Evolutionary conservation across 2,113 vertebrate species (phyloP).

Genomic region (Gobius niger): DNA sequence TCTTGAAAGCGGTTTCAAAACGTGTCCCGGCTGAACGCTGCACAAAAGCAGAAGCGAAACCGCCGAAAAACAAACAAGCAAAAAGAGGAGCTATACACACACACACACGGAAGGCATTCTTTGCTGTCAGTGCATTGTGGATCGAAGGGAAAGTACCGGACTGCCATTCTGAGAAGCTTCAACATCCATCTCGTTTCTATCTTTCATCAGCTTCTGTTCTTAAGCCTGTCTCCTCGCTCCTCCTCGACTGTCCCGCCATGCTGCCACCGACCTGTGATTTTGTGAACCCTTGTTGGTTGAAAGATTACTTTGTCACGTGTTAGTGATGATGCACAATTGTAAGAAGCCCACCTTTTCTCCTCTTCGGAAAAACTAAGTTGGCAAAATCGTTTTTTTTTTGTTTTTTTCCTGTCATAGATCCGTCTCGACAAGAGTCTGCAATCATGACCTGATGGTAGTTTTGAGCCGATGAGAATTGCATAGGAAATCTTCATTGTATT

Average conservation of each 20-base stretch:
- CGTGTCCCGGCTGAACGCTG: conserved; percentile 69
- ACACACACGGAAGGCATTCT: conserved; percentile 78
- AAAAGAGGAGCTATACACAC: conserved; percentile 9
- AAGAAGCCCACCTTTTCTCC: conserved; percentile 68
- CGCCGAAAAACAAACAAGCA: conserved; percentile 13
- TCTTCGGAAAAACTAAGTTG: conserved; percentile 70
- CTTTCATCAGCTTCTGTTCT: neutral
- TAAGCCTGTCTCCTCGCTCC: neutral
- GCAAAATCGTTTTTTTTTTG: conserved; percentile 49
- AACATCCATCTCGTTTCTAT: conserved; percentile 24
- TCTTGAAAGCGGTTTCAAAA: conserved; percentile 33
- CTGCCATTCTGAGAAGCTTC: conserved; percentile 80
- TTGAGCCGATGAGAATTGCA: conserved; percentile 80
- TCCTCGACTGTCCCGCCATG: conserved; percentile 47
- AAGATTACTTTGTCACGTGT: conserved; percentile 92
- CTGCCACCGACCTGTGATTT: conserved; percentile 87
- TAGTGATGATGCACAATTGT: conserved; percentile 93
- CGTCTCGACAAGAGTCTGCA: conserved; percentile 53
- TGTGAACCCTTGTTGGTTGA: conserved; percentile 91
- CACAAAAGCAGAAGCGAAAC: conserved; percentile 18
- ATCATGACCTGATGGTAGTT: conserved; percentile 67
- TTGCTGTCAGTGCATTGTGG: conserved; percentile 93
- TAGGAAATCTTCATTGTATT: conserved; percentile 88
- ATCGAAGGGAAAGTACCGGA: conserved; percentile 84
- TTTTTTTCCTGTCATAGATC: conserved; percentile 71